Conservation (phyloP, 1,140 invertebrate species). For the Achatina immaculata region DNA sequence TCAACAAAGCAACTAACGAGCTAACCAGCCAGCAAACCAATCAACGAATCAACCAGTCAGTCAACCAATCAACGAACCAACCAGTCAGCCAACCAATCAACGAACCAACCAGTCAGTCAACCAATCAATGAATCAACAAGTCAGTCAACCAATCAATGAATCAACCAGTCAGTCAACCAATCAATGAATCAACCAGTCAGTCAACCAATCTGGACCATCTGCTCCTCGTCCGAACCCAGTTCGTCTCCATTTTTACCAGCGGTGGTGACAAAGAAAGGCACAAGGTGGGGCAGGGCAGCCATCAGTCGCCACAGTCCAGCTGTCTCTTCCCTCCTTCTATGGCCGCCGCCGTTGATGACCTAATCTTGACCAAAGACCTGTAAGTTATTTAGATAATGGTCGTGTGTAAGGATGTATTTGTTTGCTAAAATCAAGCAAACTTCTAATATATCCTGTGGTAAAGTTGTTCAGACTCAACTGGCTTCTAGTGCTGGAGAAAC, state of each 20-base stretch:
- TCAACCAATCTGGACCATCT: slow-evolving; percentile 91
- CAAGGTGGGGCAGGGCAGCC: slow-evolving; percentile 52
- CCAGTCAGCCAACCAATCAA: too few species aligned
- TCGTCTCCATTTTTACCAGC: slow-evolving; percentile 90
- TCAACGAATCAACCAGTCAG: too few species aligned
- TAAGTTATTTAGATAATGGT: neutral
- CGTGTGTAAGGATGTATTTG: neutral
- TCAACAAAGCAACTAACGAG: too few species aligned
- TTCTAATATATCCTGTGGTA: neutral
- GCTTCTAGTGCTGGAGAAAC: neutral
- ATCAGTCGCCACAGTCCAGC: neutral
- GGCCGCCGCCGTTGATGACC: neutral
- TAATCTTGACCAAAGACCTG: too few species aligned
- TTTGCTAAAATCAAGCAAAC: too few species aligned
- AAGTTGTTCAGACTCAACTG: neutral
- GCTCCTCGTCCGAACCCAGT: slow-evolving; percentile 93
- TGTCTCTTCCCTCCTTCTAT: neutral
- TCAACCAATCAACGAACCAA: too few species aligned
- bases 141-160: too few species aligned
- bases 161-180: too few species aligned
- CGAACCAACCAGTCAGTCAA: too few species aligned
- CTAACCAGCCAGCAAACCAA: too few species aligned
- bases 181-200: too few species aligned
- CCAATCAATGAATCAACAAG: too few species aligned
- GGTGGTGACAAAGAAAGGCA: slow-evolving; percentile 74